Conservation (phyloP, 2,888 invertebrate genomes). For the Eristalinus aeneus region DNA sequence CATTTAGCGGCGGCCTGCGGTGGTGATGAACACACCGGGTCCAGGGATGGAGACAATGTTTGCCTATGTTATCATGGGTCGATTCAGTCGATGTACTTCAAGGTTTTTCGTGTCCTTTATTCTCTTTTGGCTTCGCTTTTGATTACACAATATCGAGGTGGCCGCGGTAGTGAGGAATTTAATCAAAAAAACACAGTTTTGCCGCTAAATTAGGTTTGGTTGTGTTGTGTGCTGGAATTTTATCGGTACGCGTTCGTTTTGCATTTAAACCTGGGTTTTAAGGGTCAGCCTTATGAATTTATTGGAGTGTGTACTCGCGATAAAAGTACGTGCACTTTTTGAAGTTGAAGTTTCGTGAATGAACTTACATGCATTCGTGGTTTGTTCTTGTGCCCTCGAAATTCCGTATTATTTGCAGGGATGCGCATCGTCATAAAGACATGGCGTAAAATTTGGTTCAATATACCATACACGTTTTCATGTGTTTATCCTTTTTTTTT, state of each 20-base stretch:
- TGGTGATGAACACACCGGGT: slow-evolving; percentile 6
- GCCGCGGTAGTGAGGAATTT: slow-evolving; percentile 12
- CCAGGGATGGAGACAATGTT: slow-evolving; percentile 29
- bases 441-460: no score
- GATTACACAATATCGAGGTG: slow-evolving; percentile 16
- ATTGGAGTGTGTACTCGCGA: no score
- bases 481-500: no score
- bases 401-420: no score
- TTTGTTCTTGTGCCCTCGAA: no score
- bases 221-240: not conserved
- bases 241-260: not conserved
- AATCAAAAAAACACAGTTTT: slow-evolving; percentile 42
- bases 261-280: no score
- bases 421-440: no score
- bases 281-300: no score
- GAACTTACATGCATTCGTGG: no score
- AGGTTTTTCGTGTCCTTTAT: not conserved
- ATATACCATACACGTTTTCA: no score
- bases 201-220: not conserved
- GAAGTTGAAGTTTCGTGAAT: no score
- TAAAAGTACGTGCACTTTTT: no score
- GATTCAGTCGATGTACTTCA: slow-evolving; percentile 18
- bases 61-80: slow-evolving; percentile 47
- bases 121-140: slow-evolving; percentile 8
- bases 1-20: slow-evolving; percentile 44